A percentile compares a stretch with the other conserved stretches of the same genome.
Conservation (phyloP, 2,797 vertebrate species). For the Pseudochaenichthys georgianus region DNA sequence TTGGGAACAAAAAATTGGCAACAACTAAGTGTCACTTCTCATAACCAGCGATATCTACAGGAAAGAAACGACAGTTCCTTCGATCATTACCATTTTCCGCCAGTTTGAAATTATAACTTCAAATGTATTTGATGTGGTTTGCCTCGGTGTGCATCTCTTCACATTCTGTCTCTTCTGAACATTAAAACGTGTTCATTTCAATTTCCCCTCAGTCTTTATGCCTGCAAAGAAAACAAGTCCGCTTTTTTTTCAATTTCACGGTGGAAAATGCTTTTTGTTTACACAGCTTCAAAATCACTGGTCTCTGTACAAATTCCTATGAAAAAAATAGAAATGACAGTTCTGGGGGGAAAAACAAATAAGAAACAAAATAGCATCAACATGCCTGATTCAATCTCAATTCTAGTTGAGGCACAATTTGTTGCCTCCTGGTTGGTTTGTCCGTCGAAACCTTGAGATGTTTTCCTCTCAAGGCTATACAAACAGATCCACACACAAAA, state of each 20-base stretch:
- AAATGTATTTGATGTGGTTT: constrained; percentile 65
- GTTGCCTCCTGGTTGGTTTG: constrained; percentile 42
- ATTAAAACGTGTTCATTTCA: constrained; percentile 87
- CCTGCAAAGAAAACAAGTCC: constrained; percentile 72
- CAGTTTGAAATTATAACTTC: constrained; percentile 73
- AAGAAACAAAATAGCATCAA: constrained; percentile 66
- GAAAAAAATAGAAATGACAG: constrained; percentile 77
- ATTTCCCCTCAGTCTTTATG: constrained; percentile 72
- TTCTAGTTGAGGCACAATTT: constrained; percentile 32
- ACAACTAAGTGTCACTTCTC: constrained; percentile 84
- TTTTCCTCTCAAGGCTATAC: constrained; percentile 39
- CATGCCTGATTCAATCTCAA: constrained; percentile 55
- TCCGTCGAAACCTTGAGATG: constrained; percentile 48
- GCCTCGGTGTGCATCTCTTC: constrained; percentile 53
- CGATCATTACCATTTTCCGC: constrained; percentile 68
- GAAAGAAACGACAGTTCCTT: constrained; percentile 79
- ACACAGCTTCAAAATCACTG: constrained; percentile 77
- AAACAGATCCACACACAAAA: constrained; percentile 60
- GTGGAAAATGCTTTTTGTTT: constrained; percentile 70
- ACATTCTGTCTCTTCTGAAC: constrained; percentile 76
- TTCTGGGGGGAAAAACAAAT: constrained; percentile 61
- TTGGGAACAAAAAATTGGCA: constrained; percentile 83
- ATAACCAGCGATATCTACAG: constrained; percentile 81
- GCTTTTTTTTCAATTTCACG: constrained; percentile 42
- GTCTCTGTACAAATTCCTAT: constrained; percentile 79